Percentiles rank a stretch among this genome's conserved stretches.
phyloP scores from a whole-genome alignment of 1,140 invertebrate genomes.

The Aradophagus sp. region DNA sequence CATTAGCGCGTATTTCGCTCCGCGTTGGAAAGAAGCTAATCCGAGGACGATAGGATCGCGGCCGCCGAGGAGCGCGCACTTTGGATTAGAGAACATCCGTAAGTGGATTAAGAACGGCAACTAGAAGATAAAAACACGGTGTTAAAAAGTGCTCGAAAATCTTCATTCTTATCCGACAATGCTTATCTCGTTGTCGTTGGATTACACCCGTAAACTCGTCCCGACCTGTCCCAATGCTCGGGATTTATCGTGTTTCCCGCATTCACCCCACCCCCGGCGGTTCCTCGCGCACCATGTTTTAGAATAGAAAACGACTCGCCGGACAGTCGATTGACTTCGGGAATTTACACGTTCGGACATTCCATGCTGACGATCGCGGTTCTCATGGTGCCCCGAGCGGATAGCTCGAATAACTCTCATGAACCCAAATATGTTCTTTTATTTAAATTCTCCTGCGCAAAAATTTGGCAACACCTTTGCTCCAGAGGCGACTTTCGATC shows the following conservation, averaged over 20 bases:
- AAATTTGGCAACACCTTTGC: too few species aligned
- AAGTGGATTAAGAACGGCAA: slow-evolving; percentile 41
- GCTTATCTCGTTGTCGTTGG: slow-evolving; percentile 58
- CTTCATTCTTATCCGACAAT: slow-evolving; percentile 54
- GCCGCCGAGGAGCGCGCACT: slow-evolving; percentile 11
- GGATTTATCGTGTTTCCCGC: slow-evolving; percentile 45
- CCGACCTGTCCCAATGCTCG: slow-evolving; percentile 53
- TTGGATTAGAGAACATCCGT: slow-evolving; percentile 33
- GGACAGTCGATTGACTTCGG: slow-evolving; percentile 40
- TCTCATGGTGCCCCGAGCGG: slow-evolving; percentile 30
- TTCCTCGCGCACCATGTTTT: slow-evolving; percentile 20
- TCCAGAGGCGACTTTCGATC: too few species aligned
- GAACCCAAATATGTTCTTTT: too few species aligned
- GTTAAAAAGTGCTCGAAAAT: slow-evolving; percentile 57
- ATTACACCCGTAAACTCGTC: slow-evolving; percentile 59
- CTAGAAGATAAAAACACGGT: slow-evolving; percentile 50
- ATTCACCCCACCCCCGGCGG: slow-evolving; percentile 4
- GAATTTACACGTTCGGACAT: slow-evolving; percentile 35
- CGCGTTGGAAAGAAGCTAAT: slow-evolving; percentile 24
- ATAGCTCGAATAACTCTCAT: too few species aligned
- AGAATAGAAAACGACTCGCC: slow-evolving; percentile 44
- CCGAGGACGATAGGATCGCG: slow-evolving; percentile 23
- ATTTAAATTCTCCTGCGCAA: too few species aligned
- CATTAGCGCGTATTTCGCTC: slow-evolving; percentile 28
- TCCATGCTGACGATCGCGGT: slow-evolving; percentile 29